Conservation (phyloP, 1,140 invertebrate species). For the Amyelois transitella region DNA sequence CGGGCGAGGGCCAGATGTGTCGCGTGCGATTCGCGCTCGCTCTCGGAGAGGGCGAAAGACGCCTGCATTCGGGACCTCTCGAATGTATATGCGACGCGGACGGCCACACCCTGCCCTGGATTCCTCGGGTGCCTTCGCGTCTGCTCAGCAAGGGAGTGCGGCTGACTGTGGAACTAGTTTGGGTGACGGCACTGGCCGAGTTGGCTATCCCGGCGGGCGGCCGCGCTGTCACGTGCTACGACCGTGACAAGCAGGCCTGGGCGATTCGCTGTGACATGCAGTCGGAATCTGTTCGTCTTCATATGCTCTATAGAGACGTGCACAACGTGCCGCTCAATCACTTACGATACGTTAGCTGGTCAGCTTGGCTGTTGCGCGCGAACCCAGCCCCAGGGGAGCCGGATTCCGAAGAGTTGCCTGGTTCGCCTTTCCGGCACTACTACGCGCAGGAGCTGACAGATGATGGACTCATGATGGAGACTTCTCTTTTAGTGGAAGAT, state of each 20-base stretch:
- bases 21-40: conserved; percentile 84
- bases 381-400: conserved; percentile 74
- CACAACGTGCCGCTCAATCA: conserved; percentile 90
- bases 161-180: conserved; percentile 55
- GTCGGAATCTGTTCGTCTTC: conserved; percentile 84
- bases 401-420: conserved; percentile 79
- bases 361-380: conserved; percentile 80
- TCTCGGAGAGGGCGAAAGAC: conserved; percentile 82
- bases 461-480: conserved; percentile 90
- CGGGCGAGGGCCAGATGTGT: conserved; percentile 88
- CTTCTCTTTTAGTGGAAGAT: conserved; percentile 85
- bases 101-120: conserved; percentile 84
- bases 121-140: conserved; percentile 75
- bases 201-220: conserved; percentile 85
- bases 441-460: conserved; percentile 89
- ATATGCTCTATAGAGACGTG: conserved; percentile 89
- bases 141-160: conserved; percentile 51
- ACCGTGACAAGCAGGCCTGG: conserved; percentile 89
- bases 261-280: conserved; percentile 86
- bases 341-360: conserved; percentile 87
- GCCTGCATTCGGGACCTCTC: conserved; percentile 84
- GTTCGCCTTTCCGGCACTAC: conserved; percentile 87
- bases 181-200: conserved; percentile 82
- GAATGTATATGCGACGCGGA: conserved; percentile 86
- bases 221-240: conserved; percentile 84